These are phyloP conservation scores for Aegithalos caudatus DNA, from an alignment of 2,113 vertebrate genomes.

Conservation along the genomic window DNA sequence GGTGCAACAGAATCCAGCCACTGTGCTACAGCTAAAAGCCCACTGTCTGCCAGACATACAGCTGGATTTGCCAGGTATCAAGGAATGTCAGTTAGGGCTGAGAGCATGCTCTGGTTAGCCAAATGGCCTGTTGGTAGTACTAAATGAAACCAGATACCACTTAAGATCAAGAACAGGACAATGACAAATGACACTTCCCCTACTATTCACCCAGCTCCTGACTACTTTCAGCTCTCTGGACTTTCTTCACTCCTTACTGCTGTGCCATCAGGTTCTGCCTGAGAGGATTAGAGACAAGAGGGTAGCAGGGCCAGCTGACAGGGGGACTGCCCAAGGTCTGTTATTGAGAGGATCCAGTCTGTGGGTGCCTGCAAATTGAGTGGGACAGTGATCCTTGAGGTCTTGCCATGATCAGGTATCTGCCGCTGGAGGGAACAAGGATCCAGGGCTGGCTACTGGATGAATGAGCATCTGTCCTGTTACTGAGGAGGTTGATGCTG, in stretches of 20 bases:
- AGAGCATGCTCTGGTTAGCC: background rate
- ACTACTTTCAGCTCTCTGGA: background rate
- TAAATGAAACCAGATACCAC: background rate
- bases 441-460: background rate
- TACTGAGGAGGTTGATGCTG: background rate
- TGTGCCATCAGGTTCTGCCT: background rate
- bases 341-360: background rate
- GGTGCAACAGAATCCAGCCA: background rate
- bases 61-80: background rate
- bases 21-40: background rate
- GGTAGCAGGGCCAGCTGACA: background rate
- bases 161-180: background rate
- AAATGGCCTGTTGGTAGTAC: background rate
- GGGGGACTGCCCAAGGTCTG: background rate
- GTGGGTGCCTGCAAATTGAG: background rate
- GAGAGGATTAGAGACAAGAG: background rate
- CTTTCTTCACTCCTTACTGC: background rate
- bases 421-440: background rate
- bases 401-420: background rate
- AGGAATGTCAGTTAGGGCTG: background rate
- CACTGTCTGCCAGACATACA: background rate
- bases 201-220: background rate
- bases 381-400: background rate
- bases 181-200: background rate
- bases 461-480: background rate